Evolutionary conservation across 2,113 vertebrate genomes (phyloP), one percentile per base, ranked within the genome.

Genomic region (Myotis lucifugus): DNA sequence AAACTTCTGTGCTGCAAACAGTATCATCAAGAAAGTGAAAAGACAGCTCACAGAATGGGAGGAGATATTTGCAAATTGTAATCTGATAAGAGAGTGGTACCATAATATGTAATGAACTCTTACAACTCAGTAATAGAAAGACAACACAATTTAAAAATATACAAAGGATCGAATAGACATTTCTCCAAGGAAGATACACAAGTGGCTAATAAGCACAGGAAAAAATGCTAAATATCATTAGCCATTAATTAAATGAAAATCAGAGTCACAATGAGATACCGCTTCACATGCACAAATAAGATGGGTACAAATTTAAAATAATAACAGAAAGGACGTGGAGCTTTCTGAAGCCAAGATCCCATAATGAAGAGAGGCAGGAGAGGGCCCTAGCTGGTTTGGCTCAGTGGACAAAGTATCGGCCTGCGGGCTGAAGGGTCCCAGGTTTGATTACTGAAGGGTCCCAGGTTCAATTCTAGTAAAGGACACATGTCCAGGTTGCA

Each of bases 231-330:
- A 48, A 18, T 40, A 40, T 46, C 37, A 40, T n/a, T 25, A 82
- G 34, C 12, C 64, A 70, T 69, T 69, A 93, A 78, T 61, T 69
- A 54, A 81, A 8, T 69, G 5, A 94, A 93, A 92, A 91, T 56
- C 84, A 10, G 50, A 83, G 15, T 66, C n/a, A 83, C 13, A 66
- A 42, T 48, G 25, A 83, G 25, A 70, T 64, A 70, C 34, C 8
- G 40, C 48, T n/a, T 72, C 42, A 86, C 6, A 76, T 9, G 50
- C 9, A 84, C 25, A 42, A 42, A 42, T 42, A n/a, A 56, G 50
- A 56, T 5, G 7, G 37, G 25, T 52, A 10, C 74, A 42, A 61
- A 34, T 59, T 52, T 23, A 17, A 92, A 74, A 52, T 3, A 48
- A 14, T 18, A 40, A 77, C 0, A 8, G 79, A 77, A 83, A 91